Evolutionary conservation across 53 echinoderm and acorn worm genomes (phyloP).

Genomic region (Apostichopus leukothele): DNA sequence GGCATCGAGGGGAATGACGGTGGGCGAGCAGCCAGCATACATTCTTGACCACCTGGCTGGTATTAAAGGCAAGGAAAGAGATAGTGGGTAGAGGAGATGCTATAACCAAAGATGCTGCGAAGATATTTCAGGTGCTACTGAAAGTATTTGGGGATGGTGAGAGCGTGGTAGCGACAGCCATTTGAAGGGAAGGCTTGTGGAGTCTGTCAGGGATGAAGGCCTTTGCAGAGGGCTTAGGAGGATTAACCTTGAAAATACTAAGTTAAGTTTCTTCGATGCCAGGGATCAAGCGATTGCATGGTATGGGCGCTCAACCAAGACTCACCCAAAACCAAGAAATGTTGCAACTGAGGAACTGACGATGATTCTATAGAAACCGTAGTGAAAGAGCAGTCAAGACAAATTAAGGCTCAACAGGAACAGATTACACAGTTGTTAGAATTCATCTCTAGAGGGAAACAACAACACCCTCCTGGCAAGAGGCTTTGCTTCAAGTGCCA

Average conservation of each 20-base stretch:
- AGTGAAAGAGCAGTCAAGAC: not conserved
- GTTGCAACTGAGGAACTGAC: not conserved
- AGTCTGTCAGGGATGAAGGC: conserved; percentile 28
- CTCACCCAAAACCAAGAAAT: no score
- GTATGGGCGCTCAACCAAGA: not conserved
- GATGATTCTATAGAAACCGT: not conserved
- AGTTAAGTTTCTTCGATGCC: not conserved
- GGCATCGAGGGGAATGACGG: not conserved
- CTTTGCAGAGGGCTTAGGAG: no score
- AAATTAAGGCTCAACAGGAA: no score
- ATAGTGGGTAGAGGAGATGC: conserved; percentile 57
- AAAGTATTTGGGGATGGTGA: conserved; percentile 68
- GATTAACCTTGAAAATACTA: conserved; percentile 8
- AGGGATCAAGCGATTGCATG: conserved; percentile 31
- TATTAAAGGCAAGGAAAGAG: conserved; percentile 63
- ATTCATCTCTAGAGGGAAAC: not conserved
- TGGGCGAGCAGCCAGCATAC: not conserved
- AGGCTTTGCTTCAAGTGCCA: not conserved
- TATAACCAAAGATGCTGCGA: not conserved
- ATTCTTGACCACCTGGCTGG: conserved; percentile 22
- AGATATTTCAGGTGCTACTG: conserved; percentile 46
- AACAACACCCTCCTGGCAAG: not conserved
- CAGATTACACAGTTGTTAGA: conserved; percentile 15
- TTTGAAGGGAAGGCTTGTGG: conserved; percentile 8
- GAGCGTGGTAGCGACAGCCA: conserved; percentile 32